phyloP scores from a whole-genome alignment of 2,797 vertebrate species.

The Acrocephalus scirpaceus region DNA sequence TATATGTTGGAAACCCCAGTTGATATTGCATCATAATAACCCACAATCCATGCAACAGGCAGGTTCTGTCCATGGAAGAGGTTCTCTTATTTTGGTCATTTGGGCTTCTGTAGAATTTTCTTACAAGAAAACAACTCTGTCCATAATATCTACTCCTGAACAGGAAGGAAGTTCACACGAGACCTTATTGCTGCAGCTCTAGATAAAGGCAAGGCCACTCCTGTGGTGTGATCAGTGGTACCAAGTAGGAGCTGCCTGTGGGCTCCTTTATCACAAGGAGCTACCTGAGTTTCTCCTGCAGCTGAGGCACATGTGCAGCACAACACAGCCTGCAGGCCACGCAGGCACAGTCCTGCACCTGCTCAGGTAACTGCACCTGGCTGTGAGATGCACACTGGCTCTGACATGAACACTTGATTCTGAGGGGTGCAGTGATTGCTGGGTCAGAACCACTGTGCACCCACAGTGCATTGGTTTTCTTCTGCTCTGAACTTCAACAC shows the following conservation, averaged over 20 bases:
- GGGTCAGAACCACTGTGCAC: fast-evolving
- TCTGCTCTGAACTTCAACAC: background rate
- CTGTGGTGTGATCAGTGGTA: fast-evolving
- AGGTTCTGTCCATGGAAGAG: background rate
- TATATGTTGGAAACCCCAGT: background rate
- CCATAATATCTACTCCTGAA: background rate
- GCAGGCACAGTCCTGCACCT: too few species aligned
- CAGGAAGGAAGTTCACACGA: background rate
- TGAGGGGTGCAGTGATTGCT: too few species aligned
- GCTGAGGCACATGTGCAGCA: background rate
- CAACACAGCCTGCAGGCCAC: fast-evolving
- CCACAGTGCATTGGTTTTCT: background rate
- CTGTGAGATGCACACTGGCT: fast-evolving
- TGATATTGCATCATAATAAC: background rate
- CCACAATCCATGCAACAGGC: background rate
- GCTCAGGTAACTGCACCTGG: background rate
- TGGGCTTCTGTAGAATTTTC: background rate
- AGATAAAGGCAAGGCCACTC: background rate
- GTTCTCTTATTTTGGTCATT: background rate
- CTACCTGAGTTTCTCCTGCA: background rate
- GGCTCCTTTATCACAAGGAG: background rate
- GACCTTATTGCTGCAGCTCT: background rate
- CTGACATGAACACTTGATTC: fast-evolving
- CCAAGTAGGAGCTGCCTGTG: background rate
- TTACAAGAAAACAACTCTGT: background rate